Evolutionary conservation across 2,888 invertebrate genomes (phyloP).

Genomic region (Seira ritae): DNA sequence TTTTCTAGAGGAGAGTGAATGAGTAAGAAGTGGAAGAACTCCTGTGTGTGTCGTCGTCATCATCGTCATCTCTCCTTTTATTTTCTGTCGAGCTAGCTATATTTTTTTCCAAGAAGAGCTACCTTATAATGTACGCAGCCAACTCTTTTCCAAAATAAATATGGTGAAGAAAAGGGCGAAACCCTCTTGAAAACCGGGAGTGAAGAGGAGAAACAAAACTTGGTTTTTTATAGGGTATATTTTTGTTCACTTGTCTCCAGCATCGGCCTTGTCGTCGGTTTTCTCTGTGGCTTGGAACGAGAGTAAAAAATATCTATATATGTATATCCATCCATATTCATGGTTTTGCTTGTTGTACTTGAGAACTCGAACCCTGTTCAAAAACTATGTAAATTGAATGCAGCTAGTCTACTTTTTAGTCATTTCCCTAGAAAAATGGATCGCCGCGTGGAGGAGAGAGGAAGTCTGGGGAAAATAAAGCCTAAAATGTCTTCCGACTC

Average conservation of each 20-base stretch:
- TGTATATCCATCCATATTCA: conserved; percentile 28
- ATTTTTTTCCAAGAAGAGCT: not conserved
- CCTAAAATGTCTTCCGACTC: too few relatives aligned
- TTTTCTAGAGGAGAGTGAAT: not conserved
- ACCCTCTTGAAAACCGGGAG: conserved; percentile 48
- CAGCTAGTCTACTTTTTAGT: conserved; percentile 5
- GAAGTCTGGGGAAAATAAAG: too few relatives aligned
- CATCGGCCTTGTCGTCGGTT: conserved; percentile 63
- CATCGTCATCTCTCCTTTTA: not conserved
- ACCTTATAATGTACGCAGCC: not conserved
- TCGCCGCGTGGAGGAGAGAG: too few relatives aligned
- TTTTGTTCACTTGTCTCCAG: conserved; percentile 51
- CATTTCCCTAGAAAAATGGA: not conserved
- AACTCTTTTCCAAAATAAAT: not conserved
- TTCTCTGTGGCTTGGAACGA: conserved; percentile 62
- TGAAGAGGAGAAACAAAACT: too few relatives aligned
- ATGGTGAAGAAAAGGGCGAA: conserved; percentile 50
- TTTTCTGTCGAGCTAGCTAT: conserved; percentile 39
- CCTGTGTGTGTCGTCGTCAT: too few relatives aligned
- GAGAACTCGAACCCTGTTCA: too few relatives aligned
- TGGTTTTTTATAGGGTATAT: too few relatives aligned
- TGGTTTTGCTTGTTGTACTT: conserved; percentile 13
- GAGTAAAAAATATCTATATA: too few relatives aligned
- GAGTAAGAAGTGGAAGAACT: not conserved
- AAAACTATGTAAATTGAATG: conserved; percentile 60